Evolutionary conservation across 2,888 invertebrate genomes (phyloP), one percentile per base, ranked within the genome.

Genomic region (Polyploca ridens): DNA sequence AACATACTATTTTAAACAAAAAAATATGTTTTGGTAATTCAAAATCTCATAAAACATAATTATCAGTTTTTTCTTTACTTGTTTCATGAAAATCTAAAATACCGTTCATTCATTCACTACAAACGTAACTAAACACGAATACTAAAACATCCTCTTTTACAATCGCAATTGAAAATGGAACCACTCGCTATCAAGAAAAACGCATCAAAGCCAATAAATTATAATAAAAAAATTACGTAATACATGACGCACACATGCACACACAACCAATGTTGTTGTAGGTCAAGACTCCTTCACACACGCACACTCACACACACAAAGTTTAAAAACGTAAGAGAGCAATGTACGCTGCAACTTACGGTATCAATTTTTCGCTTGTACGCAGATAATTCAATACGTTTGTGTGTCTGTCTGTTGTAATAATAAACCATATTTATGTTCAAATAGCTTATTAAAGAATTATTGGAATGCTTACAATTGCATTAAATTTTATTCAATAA

Each of bases 301-400:
- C 60, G 63, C 69, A 63, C 64, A 66, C 67, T 69, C 77, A 71
- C 76, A 74, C 79, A 74, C 72, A 63, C 74, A 70, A 72, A 69
- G 70, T 69, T 74, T 74, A 73, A 79, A 81, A 81, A 75, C 75
- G 74, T 69, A 73, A 82, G 78, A 83, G 90, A 85, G 87, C 88
- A 89, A 86, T 80, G 89, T 74, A 82, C 88, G 87, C 83, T 72
- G 54, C 54, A 19, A 69, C 69, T 71, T 74, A 83, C 80, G 78
- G 85, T 89, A 86, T 90, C 89, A 79, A 78, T 84, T 90, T 90
- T 88, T 86, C 84, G 84, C 74, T 81, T 82, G 84, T 83, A 82
- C 80, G 79, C 81, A 75, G 41, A 61, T 61, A 76, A 72, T 78
- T 80, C 83, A 74, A 72, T 68, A 73, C 38, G 11, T n/a, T 16